Conservation (phyloP, 2,113 vertebrate species). For the Barbus barbus region DNA sequence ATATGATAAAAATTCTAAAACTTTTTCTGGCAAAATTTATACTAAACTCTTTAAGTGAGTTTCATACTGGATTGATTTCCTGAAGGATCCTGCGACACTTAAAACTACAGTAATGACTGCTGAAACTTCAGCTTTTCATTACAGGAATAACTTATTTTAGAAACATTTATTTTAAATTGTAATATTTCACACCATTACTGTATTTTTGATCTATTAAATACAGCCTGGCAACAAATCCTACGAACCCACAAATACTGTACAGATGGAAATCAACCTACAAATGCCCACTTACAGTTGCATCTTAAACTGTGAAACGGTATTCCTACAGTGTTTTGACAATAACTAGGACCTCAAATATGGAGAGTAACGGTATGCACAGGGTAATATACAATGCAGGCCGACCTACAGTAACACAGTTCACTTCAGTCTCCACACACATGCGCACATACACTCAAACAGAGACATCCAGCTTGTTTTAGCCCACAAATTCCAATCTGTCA, state of each 20-base stretch:
- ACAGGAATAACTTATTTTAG: no score
- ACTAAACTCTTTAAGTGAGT: no score
- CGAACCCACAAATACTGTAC: background rate
- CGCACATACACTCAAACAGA: slow-evolving; percentile 13
- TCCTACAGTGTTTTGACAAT: slow-evolving; percentile 9
- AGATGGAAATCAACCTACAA: background rate
- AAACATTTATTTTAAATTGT: background rate
- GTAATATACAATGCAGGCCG: background rate
- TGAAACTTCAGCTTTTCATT: no score
- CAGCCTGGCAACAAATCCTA: background rate
- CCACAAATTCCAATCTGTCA: slow-evolving; percentile 65
- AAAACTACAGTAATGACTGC: no score
- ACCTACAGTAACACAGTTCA: background rate
- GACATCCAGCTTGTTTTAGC: slow-evolving; percentile 62
- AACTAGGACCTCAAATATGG: background rate
- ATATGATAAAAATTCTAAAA: no score
- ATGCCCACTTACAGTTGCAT: background rate
- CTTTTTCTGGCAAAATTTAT: no score
- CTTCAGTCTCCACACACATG: slow-evolving; percentile 38
- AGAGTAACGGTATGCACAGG: background rate
- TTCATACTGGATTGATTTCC: no score
- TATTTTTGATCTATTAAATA: background rate
- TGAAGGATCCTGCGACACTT: no score
- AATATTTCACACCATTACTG: background rate
- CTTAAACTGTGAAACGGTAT: background rate